Base-by-base conservation (phyloP, 2,888 invertebrate genomes). In the Nomada lathburiana region DNA sequence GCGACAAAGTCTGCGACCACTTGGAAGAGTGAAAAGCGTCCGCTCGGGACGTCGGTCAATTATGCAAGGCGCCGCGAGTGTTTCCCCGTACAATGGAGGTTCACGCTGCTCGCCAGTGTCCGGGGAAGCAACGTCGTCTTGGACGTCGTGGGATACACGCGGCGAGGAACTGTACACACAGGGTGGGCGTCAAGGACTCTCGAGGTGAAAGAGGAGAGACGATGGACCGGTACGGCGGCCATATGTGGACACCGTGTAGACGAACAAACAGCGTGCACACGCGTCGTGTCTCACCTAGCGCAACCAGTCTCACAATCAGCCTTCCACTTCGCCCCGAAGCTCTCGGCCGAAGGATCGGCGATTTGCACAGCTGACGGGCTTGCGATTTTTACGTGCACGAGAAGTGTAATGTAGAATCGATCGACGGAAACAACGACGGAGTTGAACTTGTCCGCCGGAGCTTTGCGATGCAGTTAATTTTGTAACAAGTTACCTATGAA, bases 171-270 rank as follows among this genome's bases (percentile, higher is more conserved):
- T 77, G 76, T 78, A 84, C 80, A 88, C 83, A 87, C 82, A 83
- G 91, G 91, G 91, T 92, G 90, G 91, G 92, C 92, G 92, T 92
- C 92, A 92, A 92, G 91, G 92, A 91, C 91, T 91, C 88, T 85
- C 73, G 69, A 77, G 53, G 70, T 79, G 86, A 82, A 83, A 84
- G 81, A 78, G 83, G 82, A 86, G 84, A 84, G 85, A 85, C 84
- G 87, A 85, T 80, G 87, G 89, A 90, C 90, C 90, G 89, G 90
- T 91, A 90, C 86, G 87, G 85, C 89, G 83, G 89, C 92, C 92
- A 91, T 92, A 92, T 91, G 89, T 89, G 90, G 91, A 90, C 86
- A 90, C 83, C 83, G 86, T 86, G 76, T 87, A 87, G 86, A 86
- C 83, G 74, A 70, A 44, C 76, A 71, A 23, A 53, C 55, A 55